Conservation (phyloP, 2,888 invertebrate species). For the Drosophila nigricruria region DNA sequence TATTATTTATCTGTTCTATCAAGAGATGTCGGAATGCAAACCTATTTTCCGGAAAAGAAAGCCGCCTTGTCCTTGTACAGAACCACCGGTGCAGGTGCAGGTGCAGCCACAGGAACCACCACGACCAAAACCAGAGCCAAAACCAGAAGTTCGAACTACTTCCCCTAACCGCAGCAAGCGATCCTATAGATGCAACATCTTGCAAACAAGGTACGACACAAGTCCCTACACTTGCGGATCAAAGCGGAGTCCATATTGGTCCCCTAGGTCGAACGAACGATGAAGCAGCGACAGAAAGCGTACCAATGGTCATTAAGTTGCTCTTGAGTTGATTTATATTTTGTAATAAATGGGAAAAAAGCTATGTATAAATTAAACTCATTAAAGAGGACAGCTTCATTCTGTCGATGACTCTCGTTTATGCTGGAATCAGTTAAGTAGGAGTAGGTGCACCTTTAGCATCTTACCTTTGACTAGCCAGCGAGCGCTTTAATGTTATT, state of each 20-base stretch:
- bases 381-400: neutral
- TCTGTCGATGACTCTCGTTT: neutral
- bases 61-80: neutral
- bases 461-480: conserved; percentile 27
- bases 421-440: neutral
- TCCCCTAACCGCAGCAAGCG: neutral
- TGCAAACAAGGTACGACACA: conserved; percentile 7
- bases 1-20: conserved; percentile 57
- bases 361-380: neutral
- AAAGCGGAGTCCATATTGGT: neutral
- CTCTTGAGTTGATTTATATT: conserved; percentile 26
- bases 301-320: neutral
- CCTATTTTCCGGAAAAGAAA: neutral
- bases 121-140: neutral
- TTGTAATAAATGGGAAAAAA: neutral
- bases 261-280: neutral
- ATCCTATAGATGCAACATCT: conserved; percentile 15
- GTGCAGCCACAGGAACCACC: neutral
- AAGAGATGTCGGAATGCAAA: conserved; percentile 16
- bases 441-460: neutral
- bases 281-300: neutral
- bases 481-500: conserved; percentile 50
- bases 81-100: neutral
- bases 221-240: conserved; percentile 26
- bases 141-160: neutral